These are phyloP conservation scores for Meloe dianella DNA, from an alignment of 2,888 invertebrate species.

Conservation along the genomic window DNA sequence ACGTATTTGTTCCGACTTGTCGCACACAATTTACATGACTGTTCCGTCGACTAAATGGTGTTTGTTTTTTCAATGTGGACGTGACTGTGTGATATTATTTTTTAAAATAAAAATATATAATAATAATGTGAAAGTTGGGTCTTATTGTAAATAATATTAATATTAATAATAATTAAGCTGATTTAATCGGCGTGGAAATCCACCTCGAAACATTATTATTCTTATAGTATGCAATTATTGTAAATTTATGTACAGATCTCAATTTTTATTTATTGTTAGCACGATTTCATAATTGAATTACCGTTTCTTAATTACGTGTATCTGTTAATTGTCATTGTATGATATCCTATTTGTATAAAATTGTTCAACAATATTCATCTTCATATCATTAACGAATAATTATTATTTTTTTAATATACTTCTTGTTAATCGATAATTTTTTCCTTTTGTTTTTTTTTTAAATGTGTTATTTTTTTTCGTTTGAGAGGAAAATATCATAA, in stretches of 20 bases:
- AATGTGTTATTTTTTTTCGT: conserved; percentile 53
- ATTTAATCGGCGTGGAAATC: conserved; percentile 27
- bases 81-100: conserved; percentile 59
- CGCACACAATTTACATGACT: conserved; percentile 44
- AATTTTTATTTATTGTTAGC: conserved; percentile 36
- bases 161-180: conserved; percentile 16
- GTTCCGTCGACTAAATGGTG: conserved; percentile 37
- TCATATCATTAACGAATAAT: conserved; percentile 46
- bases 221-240: conserved; percentile 29
- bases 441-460: conserved; percentile 14
- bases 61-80: conserved; percentile 52
- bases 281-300: conserved; percentile 15
- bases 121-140: conserved; percentile 23
- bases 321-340: conserved; percentile 15
- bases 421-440: conserved; percentile 42
- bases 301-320: conserved; percentile 14
- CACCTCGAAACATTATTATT: conserved; percentile 30
- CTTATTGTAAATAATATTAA: conserved; percentile 29
- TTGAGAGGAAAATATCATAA: conserved; percentile 21
- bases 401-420: conserved; percentile 40
- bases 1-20: conserved; percentile 40
- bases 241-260: conserved; percentile 53
- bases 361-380: conserved; percentile 31
- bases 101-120: conserved; percentile 37
- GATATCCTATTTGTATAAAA: conserved; percentile 9